These are phyloP conservation scores for Lasioglossum figueresi DNA, from an alignment of 2,888 invertebrate species.

Conservation along the genomic window DNA sequence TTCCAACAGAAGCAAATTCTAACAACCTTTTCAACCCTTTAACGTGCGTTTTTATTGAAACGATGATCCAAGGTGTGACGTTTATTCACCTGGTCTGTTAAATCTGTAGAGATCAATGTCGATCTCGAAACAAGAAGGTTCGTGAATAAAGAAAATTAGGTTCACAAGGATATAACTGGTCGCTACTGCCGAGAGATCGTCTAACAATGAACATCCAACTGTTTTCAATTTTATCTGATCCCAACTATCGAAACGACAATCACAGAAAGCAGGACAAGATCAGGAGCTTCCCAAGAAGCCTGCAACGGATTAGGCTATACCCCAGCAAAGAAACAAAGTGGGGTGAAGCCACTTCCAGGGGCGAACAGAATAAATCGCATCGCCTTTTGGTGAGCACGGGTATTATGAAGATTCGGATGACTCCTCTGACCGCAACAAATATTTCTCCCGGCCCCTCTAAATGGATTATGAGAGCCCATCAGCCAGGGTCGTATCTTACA, in stretches of 20 bases:
- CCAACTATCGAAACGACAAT: neutral
- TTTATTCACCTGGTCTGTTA: too few relatives aligned
- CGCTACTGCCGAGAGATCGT: too few relatives aligned
- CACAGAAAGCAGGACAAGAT: neutral
- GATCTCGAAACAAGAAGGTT: too few relatives aligned
- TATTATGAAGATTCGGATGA: constrained; percentile 4
- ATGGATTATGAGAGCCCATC: neutral
- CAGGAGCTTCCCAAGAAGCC: neutral
- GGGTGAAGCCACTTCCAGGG: neutral
- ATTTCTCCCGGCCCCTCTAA: neutral
- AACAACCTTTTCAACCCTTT: neutral
- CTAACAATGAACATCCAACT: too few relatives aligned
- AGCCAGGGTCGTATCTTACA: neutral
- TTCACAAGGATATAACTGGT: too few relatives aligned
- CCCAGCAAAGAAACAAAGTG: neutral
- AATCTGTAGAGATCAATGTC: too few relatives aligned
- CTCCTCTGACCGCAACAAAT: neutral
- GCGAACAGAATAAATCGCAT: neutral
- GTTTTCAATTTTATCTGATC: too few relatives aligned
- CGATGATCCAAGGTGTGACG: too few relatives aligned
- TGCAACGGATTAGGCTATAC: neutral
- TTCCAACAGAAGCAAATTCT: neutral
- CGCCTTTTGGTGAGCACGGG: neutral
- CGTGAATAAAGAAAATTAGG: too few relatives aligned
- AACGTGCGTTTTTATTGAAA: too few relatives aligned